phyloP scores from a whole-genome alignment of 2,113 vertebrate species.

The Hyperoodon ampullatus region DNA sequence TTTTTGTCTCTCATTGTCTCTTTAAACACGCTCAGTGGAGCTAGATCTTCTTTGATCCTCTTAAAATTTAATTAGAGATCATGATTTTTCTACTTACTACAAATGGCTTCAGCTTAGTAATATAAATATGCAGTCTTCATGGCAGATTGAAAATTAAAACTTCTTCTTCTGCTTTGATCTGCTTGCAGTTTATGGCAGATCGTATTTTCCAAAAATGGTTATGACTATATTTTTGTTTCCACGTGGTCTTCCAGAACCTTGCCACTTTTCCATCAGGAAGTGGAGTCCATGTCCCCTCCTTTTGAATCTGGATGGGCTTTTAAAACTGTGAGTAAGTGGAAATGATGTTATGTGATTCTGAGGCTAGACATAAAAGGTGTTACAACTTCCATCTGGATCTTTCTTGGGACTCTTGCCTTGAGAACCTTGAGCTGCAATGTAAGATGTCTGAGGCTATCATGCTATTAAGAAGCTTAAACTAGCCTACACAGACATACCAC shows the following conservation, averaged over 20 bases:
- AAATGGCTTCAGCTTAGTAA: neutral
- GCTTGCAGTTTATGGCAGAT: neutral
- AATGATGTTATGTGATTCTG: neutral
- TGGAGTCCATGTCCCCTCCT: neutral
- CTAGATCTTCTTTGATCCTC: neutral
- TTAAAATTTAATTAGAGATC: neutral
- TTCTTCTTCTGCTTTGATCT: neutral
- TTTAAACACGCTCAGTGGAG: neutral
- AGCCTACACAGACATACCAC: neutral
- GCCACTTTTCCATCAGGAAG: neutral
- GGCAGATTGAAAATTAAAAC: neutral
- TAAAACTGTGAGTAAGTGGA: neutral
- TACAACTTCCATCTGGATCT: neutral
- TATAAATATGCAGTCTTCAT: neutral
- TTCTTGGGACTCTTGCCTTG: neutral
- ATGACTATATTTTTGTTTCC: neutral
- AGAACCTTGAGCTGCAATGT: neutral
- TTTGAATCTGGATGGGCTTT: neutral
- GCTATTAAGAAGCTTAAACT: neutral
- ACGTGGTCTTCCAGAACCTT: neutral
- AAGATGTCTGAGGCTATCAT: neutral
- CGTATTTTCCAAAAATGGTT: neutral
- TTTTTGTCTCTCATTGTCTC: neutral
- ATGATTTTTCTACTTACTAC: neutral
- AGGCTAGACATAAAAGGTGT: neutral